A percentile compares a stretch with the other conserved stretches of the same genome.
These are phyloP conservation scores for Dasyurus viverrinus DNA, from an alignment of 2,113 vertebrate genomes.

Conservation along the genomic window DNA sequence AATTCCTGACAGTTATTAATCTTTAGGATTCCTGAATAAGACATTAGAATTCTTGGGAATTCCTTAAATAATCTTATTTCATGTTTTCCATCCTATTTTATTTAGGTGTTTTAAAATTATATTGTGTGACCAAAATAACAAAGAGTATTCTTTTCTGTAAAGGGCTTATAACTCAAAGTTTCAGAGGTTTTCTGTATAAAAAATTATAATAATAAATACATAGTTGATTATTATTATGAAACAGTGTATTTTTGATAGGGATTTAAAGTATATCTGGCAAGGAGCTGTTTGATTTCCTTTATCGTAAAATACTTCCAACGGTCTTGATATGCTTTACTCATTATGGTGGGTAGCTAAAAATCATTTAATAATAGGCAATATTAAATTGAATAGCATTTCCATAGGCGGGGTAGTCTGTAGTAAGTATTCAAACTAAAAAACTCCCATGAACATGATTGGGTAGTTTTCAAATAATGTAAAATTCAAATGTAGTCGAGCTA, in stretches of 20 bases:
- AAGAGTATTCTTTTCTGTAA: conserved; percentile 13
- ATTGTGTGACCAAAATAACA: conserved; percentile 19
- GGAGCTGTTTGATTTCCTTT: conserved; percentile 33
- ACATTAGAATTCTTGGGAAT: conserved; percentile 22
- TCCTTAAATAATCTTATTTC: conserved; percentile 9
- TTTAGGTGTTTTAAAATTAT: conserved; percentile 7
- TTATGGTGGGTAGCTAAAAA: conserved; percentile 8
- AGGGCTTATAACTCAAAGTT: conserved; percentile 5
- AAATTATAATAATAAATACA: background rate
- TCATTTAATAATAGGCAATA: background rate
- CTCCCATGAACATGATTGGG: background rate
- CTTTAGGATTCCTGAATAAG: conserved; percentile 4
- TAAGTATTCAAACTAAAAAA: conserved; percentile 33
- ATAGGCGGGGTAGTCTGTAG: background rate
- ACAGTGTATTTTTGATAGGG: background rate
- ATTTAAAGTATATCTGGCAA: conserved; percentile 9
- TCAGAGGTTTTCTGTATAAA: conserved; percentile 19
- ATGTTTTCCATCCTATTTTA: conserved; percentile 13
- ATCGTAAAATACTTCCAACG: background rate
- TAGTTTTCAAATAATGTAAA: background rate
- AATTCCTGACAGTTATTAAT: background rate
- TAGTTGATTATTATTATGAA: conserved; percentile 15
- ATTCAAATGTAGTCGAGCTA: background rate
- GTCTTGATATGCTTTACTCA: conserved; percentile 20
- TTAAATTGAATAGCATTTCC: conserved; percentile 32